Percentiles rank a stretch among this genome's conserved stretches.
phyloP scores from a whole-genome alignment of 2,797 vertebrate species.

The Notolabrus celidotus region DNA sequence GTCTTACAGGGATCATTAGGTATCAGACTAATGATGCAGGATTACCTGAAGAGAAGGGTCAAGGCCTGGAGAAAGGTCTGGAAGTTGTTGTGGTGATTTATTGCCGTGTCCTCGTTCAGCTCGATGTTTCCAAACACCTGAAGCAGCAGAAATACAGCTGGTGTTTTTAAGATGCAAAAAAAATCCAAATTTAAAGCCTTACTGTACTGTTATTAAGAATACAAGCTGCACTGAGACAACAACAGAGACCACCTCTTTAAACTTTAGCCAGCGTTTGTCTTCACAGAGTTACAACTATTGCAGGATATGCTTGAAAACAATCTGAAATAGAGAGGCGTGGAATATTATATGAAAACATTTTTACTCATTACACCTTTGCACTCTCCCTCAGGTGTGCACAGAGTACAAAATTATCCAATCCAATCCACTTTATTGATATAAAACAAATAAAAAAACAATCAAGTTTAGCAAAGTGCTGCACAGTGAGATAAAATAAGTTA shows the following conservation, averaged over 20 bases:
- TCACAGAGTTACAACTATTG: too few species aligned
- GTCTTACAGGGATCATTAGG: background rate
- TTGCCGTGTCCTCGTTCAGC: slow-evolving; percentile 89
- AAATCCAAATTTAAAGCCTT: background rate
- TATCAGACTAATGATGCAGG: background rate
- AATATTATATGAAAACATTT: too few species aligned
- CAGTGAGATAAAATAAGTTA: too few species aligned
- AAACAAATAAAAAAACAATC: too few species aligned
- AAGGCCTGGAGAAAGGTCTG: slow-evolving; percentile 95
- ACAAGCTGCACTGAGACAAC: background rate
- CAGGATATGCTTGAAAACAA: too few species aligned
- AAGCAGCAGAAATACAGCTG: slow-evolving; percentile 16
- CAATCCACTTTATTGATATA: too few species aligned
- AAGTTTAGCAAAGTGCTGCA: too few species aligned
- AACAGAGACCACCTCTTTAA: background rate
- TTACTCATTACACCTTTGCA: too few species aligned
- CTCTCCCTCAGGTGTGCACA: too few species aligned
- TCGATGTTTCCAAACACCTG: slow-evolving; percentile 98
- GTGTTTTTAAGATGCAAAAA: background rate
- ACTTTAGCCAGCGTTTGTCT: too few species aligned
- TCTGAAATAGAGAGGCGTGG: too few species aligned
- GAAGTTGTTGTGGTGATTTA: slow-evolving; percentile 97
- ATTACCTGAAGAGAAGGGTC: slow-evolving; percentile 95
- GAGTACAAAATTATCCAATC: too few species aligned
- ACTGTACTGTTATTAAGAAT: background rate